A percentile compares a stretch with the other conserved stretches of the same genome.
Evolutionary conservation across 2,113 vertebrate genomes (phyloP).

Genomic region (Cheilinus undulatus): DNA sequence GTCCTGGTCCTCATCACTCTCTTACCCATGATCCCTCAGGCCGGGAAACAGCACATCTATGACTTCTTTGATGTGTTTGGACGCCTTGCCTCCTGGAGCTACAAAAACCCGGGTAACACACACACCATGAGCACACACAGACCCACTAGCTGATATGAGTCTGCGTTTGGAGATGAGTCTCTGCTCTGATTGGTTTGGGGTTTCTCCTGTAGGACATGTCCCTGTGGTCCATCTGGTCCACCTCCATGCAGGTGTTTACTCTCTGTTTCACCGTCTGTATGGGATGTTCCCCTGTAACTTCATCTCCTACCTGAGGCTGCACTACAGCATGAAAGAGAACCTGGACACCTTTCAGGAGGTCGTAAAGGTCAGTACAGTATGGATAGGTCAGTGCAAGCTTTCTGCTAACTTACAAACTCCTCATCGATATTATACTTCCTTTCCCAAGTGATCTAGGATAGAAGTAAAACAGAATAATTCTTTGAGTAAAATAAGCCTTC

Average conservation of each 20-base stretch:
- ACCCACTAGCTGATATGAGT: not conserved
- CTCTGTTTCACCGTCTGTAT: constrained; percentile 96
- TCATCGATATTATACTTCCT: too few species aligned
- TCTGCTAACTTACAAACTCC: not conserved
- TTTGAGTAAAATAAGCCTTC: too few species aligned
- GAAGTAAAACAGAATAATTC: too few species aligned
- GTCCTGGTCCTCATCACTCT: constrained; percentile 95
- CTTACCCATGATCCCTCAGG: constrained; percentile 97
- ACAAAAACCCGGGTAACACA: constrained; percentile 88
- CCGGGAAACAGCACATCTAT: constrained; percentile 93
- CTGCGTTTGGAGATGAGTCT: not conserved
- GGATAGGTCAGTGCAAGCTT: too few species aligned
- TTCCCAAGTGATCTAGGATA: too few species aligned
- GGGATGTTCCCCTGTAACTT: constrained; percentile 99
- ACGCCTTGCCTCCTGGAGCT: constrained; percentile 93
- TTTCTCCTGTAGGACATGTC: constrained; percentile 83
- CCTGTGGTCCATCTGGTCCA: constrained; percentile 90
- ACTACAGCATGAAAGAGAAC: constrained; percentile 99
- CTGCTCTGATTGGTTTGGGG: constrained; percentile 17
- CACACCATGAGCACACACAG: not conserved
- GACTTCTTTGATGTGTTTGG: constrained; percentile 98
- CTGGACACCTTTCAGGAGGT: constrained; percentile 95
- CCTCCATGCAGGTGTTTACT: constrained; percentile 94
- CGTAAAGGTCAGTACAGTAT: constrained; percentile 86
- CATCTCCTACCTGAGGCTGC: constrained; percentile 95